Evolutionary conservation across 2,113 vertebrate species (phyloP), one percentile per base, ranked within the genome.

Genomic region (Agapornis roseicollis): DNA sequence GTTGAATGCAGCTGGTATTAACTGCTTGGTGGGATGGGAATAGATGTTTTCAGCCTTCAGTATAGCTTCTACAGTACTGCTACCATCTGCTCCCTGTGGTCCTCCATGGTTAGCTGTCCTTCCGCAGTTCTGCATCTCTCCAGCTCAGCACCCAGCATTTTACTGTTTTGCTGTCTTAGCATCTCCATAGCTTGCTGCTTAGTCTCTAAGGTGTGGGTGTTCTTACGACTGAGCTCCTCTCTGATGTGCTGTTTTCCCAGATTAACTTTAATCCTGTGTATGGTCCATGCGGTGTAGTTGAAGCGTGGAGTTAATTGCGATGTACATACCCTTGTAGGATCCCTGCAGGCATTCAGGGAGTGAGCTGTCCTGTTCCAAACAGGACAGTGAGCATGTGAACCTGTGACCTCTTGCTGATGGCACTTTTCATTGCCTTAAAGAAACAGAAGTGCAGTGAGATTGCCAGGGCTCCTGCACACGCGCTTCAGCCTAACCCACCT

Each of bases 241-340:
- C 58, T 52, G 27, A 39, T 72, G 31, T 52, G 41, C 44, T 88
- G 61, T 80, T 83, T 64, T 76, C 41, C 78, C 61, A 61, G 74
- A 81, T 92, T 91, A 94, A 92, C 87, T 96, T 56, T 2, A 44
- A 49, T 80, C 41, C 52, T 73, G 37, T 47, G 52, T 50, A 29
- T 61, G 77, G 33, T 65, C 50, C 9, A 2, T 47, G 61, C 49
- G 60, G 58, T 28, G 74, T 42, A 60, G 89, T 63, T 81, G 42
- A 86, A 85, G 80, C 72, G 84, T 87, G 65, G 88, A 96, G 90
- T 94, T 96, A 96, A 94, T 94, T 90, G 90, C 90, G 73, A 90
- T 66, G 87, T 16, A 69, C 73, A 82, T 78, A 92, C 92, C 74
- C 63, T 96, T 96, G 90, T 94, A 95, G 91, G 90, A 93, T 88